phyloP scores from a whole-genome alignment of 37 sponge, comb jelly and placozoan genomes.

The Halichondria panicea region DNA sequence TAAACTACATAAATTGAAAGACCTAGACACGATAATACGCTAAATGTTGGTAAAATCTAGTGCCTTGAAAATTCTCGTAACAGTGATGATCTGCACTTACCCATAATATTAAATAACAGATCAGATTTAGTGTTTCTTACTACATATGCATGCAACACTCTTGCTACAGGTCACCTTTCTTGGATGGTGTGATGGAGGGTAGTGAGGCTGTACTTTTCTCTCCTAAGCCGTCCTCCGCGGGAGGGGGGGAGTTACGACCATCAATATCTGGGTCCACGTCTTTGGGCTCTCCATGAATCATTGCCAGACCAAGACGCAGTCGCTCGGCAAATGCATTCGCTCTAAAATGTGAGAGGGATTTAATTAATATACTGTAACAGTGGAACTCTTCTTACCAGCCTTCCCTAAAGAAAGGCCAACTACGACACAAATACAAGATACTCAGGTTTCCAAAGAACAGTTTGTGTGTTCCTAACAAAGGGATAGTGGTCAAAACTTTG shows the following conservation, averaged over 20 bases:
- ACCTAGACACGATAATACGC: too few species aligned
- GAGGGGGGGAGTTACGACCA: conserved; percentile 87
- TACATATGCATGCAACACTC: not conserved
- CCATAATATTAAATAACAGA: not conserved
- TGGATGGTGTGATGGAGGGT: conserved; percentile 5
- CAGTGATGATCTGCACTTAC: not conserved
- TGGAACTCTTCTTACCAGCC: too few species aligned
- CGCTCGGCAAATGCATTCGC: conserved; percentile 96
- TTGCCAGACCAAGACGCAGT: conserved; percentile 84
- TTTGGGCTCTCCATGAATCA: conserved; percentile 90
- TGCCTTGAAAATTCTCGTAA: too few species aligned
- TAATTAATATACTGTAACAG: not conserved
- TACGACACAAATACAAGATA: too few species aligned
- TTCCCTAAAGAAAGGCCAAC: too few species aligned
- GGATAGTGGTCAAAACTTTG: too few species aligned
- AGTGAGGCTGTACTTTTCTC: not conserved
- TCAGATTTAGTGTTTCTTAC: not conserved
- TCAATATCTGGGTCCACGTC: conserved; percentile 66
- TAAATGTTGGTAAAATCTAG: too few species aligned
- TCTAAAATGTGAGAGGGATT: conserved; percentile 12
- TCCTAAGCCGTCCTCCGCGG: conserved; percentile 1
- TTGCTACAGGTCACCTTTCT: not conserved
- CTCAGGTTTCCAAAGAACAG: too few species aligned
- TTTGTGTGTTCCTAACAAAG: too few species aligned
- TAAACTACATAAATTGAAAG: too few species aligned